These are phyloP conservation scores for Cariama cristata DNA, from an alignment of 2,113 vertebrate species.

Conservation along the genomic window DNA sequence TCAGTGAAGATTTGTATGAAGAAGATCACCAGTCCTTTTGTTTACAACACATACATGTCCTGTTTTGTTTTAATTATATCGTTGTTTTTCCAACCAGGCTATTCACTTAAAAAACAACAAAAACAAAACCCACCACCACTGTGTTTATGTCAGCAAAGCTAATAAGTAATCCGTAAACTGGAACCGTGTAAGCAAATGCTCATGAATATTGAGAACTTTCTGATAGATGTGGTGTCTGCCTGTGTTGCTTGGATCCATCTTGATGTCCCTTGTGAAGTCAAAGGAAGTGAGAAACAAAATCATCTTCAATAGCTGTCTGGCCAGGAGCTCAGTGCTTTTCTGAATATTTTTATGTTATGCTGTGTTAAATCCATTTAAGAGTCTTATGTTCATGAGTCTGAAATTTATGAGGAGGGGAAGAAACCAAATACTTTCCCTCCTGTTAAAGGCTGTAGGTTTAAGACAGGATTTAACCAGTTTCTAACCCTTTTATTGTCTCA, in stretches of 20 bases:
- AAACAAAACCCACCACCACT: neutral
- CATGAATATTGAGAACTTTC: constrained; percentile 36
- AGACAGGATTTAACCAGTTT: constrained; percentile 25
- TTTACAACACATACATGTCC: constrained; percentile 61
- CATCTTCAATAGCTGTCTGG: neutral
- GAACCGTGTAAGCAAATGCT: neutral
- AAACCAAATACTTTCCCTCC: neutral
- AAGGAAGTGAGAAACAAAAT: neutral
- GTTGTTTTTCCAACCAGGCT: constrained; percentile 55
- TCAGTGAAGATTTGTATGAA: constrained; percentile 35
- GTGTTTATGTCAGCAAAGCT: constrained; percentile 46
- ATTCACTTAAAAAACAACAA: constrained; percentile 40
- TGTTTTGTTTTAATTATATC: constrained; percentile 63
- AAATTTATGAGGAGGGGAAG: neutral
- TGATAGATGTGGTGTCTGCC: neutral
- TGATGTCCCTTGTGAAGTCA: constrained; percentile 17
- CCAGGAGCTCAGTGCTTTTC: neutral
- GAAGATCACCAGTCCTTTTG: constrained; percentile 55
- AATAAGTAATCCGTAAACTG: constrained; percentile 15
- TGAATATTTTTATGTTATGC: neutral
- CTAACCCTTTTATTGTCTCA: neutral
- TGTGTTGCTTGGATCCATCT: neutral
- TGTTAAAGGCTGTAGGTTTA: neutral
- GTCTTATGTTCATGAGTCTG: neutral
- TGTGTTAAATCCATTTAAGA: constrained; percentile 54